These are phyloP conservation scores for Camponotus floridanus DNA, from an alignment of 1,140 invertebrate species.

Conservation along the genomic window DNA sequence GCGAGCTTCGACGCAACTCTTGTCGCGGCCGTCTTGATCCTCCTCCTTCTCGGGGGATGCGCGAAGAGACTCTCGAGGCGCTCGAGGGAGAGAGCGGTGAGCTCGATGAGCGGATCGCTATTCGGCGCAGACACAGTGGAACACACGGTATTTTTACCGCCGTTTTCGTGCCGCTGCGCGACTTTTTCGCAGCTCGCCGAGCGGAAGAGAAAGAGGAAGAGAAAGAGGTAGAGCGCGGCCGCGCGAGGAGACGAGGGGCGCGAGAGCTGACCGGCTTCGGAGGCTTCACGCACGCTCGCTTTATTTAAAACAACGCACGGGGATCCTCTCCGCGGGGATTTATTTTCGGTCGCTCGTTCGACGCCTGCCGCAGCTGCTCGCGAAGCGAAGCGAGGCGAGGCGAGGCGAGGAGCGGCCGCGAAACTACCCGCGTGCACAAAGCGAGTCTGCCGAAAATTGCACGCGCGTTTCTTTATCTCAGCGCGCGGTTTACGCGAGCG, in stretches of 20 bases:
- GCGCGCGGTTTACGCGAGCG: not conserved
- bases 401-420: slow-evolving; percentile 25
- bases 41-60: not conserved
- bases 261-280: slow-evolving; percentile 67
- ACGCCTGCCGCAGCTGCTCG: slow-evolving; percentile 69
- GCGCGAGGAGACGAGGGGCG: not conserved
- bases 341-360: slow-evolving; percentile 81
- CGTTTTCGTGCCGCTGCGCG: not conserved
- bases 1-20: not conserved
- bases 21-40: not conserved
- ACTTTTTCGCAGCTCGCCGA: slow-evolving; percentile 19
- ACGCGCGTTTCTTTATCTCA: slow-evolving; percentile 17
- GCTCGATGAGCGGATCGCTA: not conserved
- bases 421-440: slow-evolving; percentile 38
- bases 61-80: too few species aligned
- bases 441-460: slow-evolving; percentile 12
- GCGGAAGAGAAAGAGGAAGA: not conserved
- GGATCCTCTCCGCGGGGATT: slow-evolving; percentile 79
- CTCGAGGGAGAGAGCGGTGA: not conserved
- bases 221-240: slow-evolving; percentile 1
- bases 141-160: slow-evolving; percentile 3
- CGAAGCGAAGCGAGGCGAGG: slow-evolving; percentile 45
- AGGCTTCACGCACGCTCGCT: slow-evolving; percentile 69
- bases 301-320: slow-evolving; percentile 81
- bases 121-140: not conserved